Evolutionary conservation across 2,888 invertebrate species (phyloP).

Genomic region (Lathronympha strigana): DNA sequence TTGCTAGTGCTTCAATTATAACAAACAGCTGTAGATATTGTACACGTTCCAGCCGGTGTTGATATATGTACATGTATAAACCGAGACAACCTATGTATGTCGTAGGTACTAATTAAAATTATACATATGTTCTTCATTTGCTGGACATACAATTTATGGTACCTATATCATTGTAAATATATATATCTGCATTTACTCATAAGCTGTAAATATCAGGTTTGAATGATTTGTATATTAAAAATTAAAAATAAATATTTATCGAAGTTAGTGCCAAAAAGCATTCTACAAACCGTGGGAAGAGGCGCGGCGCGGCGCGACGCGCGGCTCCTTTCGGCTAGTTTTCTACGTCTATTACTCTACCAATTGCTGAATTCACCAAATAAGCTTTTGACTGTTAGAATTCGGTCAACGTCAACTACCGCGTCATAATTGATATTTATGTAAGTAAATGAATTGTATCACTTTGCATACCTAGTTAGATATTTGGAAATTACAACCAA

Average conservation of each 20-base stretch:
- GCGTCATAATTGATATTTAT: constrained; percentile 47
- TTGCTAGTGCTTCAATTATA: constrained; percentile 62
- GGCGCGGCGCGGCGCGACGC: constrained; percentile 59
- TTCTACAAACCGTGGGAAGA: constrained; percentile 66
- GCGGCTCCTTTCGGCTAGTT: constrained; percentile 33
- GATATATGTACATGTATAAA: constrained; percentile 58
- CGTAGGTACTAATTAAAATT: constrained; percentile 40
- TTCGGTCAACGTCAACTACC: constrained; percentile 53
- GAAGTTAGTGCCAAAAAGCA: constrained; percentile 83
- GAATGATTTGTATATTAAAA: constrained; percentile 71
- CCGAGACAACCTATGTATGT: constrained; percentile 57
- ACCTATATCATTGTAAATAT: constrained; percentile 71
- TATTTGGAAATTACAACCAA: constrained; percentile 36
- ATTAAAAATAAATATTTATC: constrained; percentile 72
- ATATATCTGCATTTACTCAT: constrained; percentile 59
- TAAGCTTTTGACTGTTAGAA: constrained; percentile 70
- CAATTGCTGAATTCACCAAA: constrained; percentile 61
- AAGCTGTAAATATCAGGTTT: constrained; percentile 79
- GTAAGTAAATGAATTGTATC: constrained; percentile 43
- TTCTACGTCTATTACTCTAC: constrained; percentile 48
- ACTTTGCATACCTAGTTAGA: constrained; percentile 47
- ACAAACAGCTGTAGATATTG: constrained; percentile 66
- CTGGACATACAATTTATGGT: constrained; percentile 48
- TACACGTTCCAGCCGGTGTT: constrained; percentile 64
- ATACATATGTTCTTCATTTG: constrained; percentile 55